Evolutionary conservation across 2,888 invertebrate species (phyloP).

Genomic region (Drosophila engyochracea): DNA sequence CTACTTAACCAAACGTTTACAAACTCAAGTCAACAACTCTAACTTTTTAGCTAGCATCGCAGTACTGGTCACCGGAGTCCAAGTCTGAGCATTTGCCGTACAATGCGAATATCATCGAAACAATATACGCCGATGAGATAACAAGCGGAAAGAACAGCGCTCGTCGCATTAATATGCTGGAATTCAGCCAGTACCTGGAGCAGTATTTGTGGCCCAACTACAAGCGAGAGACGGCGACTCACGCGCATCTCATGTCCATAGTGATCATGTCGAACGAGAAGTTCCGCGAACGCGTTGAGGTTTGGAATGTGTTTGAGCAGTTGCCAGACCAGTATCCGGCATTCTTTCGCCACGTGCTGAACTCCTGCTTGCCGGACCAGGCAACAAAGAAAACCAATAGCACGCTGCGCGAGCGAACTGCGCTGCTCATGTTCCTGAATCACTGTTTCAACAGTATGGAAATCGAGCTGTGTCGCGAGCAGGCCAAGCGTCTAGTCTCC

Average conservation of each 20-base stretch:
- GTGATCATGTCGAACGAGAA: constrained; percentile 99
- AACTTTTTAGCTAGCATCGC: constrained; percentile 90
- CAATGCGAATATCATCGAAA: constrained; percentile 92
- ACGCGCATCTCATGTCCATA: constrained; percentile 97
- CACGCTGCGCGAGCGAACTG: constrained; percentile 90
- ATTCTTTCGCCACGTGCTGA: constrained; percentile 93
- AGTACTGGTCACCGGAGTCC: constrained; percentile 97
- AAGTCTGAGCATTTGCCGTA: constrained; percentile 90
- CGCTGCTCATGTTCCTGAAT: constrained; percentile 95
- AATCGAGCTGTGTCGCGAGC: constrained; percentile 95
- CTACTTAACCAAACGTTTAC: constrained; percentile 26
- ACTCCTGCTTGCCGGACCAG: constrained; percentile 88
- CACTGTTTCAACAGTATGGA: constrained; percentile 99
- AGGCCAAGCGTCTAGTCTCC: constrained; percentile 95
- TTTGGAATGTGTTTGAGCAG: constrained; percentile 96
- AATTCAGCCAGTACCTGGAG: constrained; percentile 98
- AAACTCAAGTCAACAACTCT: constrained; percentile 16
- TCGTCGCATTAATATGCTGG: constrained; percentile 97
- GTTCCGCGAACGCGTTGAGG: constrained; percentile 97
- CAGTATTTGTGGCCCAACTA: constrained; percentile 99
- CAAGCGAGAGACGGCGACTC: constrained; percentile 89
- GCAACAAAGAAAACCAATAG: constrained; percentile 57
- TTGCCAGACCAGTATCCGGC: constrained; percentile 91
- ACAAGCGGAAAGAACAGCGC: constrained; percentile 92
- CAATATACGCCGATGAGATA: constrained; percentile 95